Base-by-base conservation (phyloP, 2,113 vertebrate species). In the Tichodroma muraria region DNA sequence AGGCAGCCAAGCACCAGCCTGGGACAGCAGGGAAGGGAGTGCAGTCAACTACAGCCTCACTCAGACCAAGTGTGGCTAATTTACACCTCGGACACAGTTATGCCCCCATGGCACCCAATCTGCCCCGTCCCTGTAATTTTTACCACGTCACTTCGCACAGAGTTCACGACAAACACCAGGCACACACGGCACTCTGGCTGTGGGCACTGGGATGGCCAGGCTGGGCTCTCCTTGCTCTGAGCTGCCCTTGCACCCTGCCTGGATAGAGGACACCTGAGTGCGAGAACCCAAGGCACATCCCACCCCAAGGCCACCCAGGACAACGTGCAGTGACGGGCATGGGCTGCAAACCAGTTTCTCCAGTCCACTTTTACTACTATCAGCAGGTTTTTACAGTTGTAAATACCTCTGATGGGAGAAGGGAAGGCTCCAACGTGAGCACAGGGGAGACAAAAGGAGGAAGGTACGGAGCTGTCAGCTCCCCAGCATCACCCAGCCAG, bases 81-180 rank as follows among this genome's bases (percentile, higher is more conserved):
- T 64, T 25, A 35, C 0, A 0, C 56, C 69, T 13, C 4, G 44
- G 61, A 59, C 0, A 6, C 6, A 4, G 15, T 1, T 72, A 17
- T 73, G n/a, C n/a, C 37, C 38, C 53, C 1, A 0, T 5, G 15
- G 60, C 25, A 54, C 31, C 11, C 28, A 5, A 11, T 28, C 40
- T 4, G 2, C 68, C 28, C 56, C 54, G 72, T 27, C 28, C 52
- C 0, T 0, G 0, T 45, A 4, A 50, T 33, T 80, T 47, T 40
- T 37, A 85, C 8, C 38, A 3, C 0, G 1, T 23, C 0, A 0
- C 28, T 65, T 61, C 0, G 1, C 11, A 24, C 2, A 3, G 35
- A 42, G 23, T 8, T 25, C 5, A 3, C 0, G 31, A 49, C 71
- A 31, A 59, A 17, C 17, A 28, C 0, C 8, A 1, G 30, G 83